These are phyloP conservation scores for Adineta ricciae DNA, from an alignment of 2,888 invertebrate species.

Conservation along the genomic window DNA sequence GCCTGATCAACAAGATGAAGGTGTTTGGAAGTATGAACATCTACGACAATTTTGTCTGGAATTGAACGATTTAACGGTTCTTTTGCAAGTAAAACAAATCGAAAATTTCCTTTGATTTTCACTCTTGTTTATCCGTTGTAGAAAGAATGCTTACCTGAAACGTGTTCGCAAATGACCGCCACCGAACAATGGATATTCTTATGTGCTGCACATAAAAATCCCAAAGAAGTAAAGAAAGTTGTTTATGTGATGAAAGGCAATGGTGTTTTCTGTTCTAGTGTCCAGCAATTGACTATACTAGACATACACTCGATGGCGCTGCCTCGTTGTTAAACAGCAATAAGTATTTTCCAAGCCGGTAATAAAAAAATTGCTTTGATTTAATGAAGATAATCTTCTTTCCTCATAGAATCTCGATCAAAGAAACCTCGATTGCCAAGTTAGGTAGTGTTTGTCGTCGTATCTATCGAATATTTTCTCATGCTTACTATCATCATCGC, in stretches of 20 bases:
- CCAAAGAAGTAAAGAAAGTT: constrained; percentile 67
- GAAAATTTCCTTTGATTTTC: neutral
- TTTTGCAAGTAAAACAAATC: constrained; percentile 48
- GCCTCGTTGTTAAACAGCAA: constrained; percentile 95
- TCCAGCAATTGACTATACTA: constrained; percentile 95
- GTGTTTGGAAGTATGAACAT: constrained; percentile 99
- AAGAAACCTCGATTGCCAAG: constrained; percentile 95
- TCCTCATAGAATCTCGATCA: constrained; percentile 75
- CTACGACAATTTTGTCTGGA: constrained; percentile 97
- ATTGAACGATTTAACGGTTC: constrained; percentile 89
- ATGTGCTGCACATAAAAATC: constrained; percentile 98
- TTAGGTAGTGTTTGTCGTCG: constrained; percentile 93
- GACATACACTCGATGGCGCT: constrained; percentile 95
- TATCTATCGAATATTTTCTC: constrained; percentile 97
- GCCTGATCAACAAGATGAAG: constrained; percentile 93
- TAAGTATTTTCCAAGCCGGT: constrained; percentile 93
- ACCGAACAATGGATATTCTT: constrained; percentile 99
- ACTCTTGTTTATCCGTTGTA: constrained; percentile 37
- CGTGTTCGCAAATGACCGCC: constrained; percentile 98
- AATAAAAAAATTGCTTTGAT: neutral
- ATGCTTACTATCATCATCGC: constrained; percentile 96
- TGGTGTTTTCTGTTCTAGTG: constrained; percentile 57
- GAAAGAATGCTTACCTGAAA: constrained; percentile 87
- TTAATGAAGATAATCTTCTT: too few relatives aligned
- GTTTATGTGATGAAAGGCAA: too few relatives aligned